A percentile compares a stretch with the other conserved stretches of the same genome.
Evolutionary conservation across 2,888 invertebrate species (phyloP).

Genomic region (Dusona sp.): DNA sequence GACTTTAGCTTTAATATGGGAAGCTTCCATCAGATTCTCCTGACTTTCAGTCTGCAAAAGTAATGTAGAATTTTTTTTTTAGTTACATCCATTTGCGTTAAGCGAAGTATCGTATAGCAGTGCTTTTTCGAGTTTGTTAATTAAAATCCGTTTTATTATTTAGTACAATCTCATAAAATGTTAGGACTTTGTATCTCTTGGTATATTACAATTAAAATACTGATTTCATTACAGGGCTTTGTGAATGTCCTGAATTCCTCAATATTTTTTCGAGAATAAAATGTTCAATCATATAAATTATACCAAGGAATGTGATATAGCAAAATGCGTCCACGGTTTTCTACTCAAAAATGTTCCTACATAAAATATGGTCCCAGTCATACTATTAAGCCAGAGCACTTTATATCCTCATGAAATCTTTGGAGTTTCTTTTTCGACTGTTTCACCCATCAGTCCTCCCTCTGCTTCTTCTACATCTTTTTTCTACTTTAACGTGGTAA

Average conservation of each 20-base stretch:
- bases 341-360: slow-evolving; percentile 6
- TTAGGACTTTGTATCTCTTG: neutral
- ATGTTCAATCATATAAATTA: slow-evolving; percentile 3
- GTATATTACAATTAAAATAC: neutral
- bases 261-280: slow-evolving; percentile 27
- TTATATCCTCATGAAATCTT: slow-evolving; percentile 47
- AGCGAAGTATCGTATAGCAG: neutral
- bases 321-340: neutral
- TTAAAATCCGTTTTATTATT: neutral
- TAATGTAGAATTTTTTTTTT: neutral
- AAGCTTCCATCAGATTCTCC: too few species aligned
- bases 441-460: slow-evolving; percentile 16
- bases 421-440: slow-evolving; percentile 48
- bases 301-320: slow-evolving; percentile 34
- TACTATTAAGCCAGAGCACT: slow-evolving; percentile 49
- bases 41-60: too few species aligned
- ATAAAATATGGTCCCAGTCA: slow-evolving; percentile 29
- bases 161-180: neutral
- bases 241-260: neutral
- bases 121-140: neutral
- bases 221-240: neutral
- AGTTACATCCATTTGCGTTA: neutral
- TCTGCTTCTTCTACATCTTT: neutral
- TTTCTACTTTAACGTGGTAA: slow-evolving; percentile 21
- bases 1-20: too few species aligned